Conservation (phyloP, 2,888 invertebrate species). For the Dilophus febrilis region DNA sequence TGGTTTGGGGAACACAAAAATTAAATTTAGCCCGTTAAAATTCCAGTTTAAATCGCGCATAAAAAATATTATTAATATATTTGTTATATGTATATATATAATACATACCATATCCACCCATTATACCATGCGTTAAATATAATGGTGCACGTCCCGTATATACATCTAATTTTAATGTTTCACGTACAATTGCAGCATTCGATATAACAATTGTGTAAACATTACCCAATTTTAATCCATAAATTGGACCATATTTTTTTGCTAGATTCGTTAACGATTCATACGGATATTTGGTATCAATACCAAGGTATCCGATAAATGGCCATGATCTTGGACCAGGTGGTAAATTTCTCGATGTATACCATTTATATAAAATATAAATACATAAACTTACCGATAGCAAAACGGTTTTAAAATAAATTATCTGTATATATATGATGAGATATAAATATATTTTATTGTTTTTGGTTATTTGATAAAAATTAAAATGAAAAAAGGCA, state of each 20-base stretch:
- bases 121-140: constrained; percentile 69
- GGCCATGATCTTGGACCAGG: constrained; percentile 71
- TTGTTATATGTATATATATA: too few species aligned
- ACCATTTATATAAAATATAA: too few species aligned
- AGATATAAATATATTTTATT: too few species aligned
- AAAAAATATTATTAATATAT: too few species aligned
- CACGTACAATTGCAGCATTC: constrained; percentile 53
- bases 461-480: too few species aligned
- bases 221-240: constrained; percentile 54
- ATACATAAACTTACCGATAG: too few species aligned
- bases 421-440: too few species aligned
- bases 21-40: too few species aligned
- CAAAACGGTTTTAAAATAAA: too few species aligned
- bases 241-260: constrained; percentile 54
- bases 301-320: constrained; percentile 56
- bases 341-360: constrained; percentile 34
- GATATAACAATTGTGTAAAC: constrained; percentile 61
- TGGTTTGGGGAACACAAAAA: too few species aligned
- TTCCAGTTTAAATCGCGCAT: too few species aligned
- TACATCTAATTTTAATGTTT: constrained; percentile 52
- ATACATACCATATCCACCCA: constrained; percentile 67
- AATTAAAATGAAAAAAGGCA: too few species aligned
- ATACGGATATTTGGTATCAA: constrained; percentile 53
- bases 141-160: constrained; percentile 62
- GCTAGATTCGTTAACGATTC: constrained; percentile 47